These are phyloP conservation scores for Idaea dimidiata DNA, from an alignment of 2,888 invertebrate species.

Conservation along the genomic window DNA sequence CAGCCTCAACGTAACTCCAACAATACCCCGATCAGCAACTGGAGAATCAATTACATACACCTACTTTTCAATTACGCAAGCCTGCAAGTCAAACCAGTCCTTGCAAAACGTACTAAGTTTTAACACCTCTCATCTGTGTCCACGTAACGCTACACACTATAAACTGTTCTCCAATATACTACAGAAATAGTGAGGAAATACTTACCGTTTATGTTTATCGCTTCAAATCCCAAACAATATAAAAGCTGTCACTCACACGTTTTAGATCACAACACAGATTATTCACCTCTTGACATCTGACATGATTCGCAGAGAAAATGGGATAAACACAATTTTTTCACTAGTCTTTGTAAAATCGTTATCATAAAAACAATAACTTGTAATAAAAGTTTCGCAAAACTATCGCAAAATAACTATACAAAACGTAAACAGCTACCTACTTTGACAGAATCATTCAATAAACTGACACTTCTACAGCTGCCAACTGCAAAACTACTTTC, in stretches of 20 bases:
- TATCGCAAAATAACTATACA: constrained; percentile 77
- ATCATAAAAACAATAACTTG: constrained; percentile 72
- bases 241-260: constrained; percentile 75
- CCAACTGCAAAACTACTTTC: constrained; percentile 68
- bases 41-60: constrained; percentile 31
- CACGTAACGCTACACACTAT: constrained; percentile 32
- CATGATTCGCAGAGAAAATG: constrained; percentile 57
- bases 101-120: constrained; percentile 27
- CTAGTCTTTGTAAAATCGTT: constrained; percentile 59
- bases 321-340: constrained; percentile 58
- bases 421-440: constrained; percentile 79
- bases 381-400: constrained; percentile 76
- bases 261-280: constrained; percentile 68
- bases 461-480: constrained; percentile 66
- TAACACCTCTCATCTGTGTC: constrained; percentile 24
- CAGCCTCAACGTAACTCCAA: constrained; percentile 29
- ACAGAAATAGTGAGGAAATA: constrained; percentile 50
- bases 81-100: constrained; percentile 31
- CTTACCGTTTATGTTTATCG: constrained; percentile 75
- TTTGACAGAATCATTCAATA: constrained; percentile 74
- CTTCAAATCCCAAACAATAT: constrained; percentile 76
- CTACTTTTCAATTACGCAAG: constrained; percentile 54
- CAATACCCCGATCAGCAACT: constrained; percentile 27
- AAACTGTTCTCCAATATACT: constrained; percentile 22
- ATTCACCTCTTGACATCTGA: constrained; percentile 80